A percentile compares a stretch with the other conserved stretches of the same genome.
These are phyloP conservation scores for Cydia fagiglandana DNA, from an alignment of 1,140 invertebrate genomes.

Conservation along the genomic window DNA sequence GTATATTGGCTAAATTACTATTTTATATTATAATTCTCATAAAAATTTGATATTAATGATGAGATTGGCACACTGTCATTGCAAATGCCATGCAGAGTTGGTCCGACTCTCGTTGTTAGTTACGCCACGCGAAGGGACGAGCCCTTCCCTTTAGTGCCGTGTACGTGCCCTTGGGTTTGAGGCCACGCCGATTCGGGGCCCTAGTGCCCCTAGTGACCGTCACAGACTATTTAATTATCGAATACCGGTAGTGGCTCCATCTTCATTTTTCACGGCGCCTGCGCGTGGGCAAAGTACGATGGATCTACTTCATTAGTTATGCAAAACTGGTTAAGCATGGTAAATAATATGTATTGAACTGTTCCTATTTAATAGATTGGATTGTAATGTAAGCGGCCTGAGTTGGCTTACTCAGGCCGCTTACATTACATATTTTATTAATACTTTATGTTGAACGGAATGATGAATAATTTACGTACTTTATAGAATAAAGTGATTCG, in stretches of 20 bases:
- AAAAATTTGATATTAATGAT: no score
- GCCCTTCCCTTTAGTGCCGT: background rate
- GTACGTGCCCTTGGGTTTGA: background rate
- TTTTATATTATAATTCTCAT: no score
- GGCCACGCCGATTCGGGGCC: background rate
- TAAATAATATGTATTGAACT: background rate
- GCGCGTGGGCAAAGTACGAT: background rate
- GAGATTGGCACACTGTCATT: no score
- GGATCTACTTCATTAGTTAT: background rate
- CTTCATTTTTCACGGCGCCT: background rate
- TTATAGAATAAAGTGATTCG: background rate
- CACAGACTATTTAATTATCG: conserved; percentile 6
- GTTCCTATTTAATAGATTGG: background rate
- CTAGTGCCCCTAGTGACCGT: background rate
- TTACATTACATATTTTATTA: no score
- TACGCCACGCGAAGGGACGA: background rate
- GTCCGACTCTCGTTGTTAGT: background rate
- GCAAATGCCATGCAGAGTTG: no score
- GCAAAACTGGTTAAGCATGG: background rate
- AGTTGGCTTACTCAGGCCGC: no score
- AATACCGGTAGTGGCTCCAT: background rate
- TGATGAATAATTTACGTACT: no score
- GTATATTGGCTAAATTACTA: no score
- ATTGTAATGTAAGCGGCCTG: no score
- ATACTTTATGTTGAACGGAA: no score